Percentiles rank a stretch among this genome's conserved stretches.
These are phyloP conservation scores for Rhyacophila evoluta DNA, from an alignment of 2,888 invertebrate genomes.

Conservation along the genomic window DNA sequence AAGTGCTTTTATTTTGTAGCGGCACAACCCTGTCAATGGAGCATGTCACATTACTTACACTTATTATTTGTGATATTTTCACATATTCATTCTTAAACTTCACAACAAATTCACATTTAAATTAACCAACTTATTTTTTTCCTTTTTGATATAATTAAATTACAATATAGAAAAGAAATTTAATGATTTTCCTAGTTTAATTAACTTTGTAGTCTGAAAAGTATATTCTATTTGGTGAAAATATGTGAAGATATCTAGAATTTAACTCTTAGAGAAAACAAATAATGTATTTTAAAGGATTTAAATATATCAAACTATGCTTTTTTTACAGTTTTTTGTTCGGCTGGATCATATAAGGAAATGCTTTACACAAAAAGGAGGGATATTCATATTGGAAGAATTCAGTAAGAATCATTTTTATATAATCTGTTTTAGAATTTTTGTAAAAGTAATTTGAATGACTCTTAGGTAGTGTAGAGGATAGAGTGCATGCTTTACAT, in stretches of 20 bases:
- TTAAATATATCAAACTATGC: not conserved
- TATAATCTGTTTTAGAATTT: too few species aligned
- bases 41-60: slow-evolving; percentile 25
- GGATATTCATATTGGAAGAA: slow-evolving; percentile 99
- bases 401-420: slow-evolving; percentile 98
- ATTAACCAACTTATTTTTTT: too few species aligned
- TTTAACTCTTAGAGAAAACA: not conserved
- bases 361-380: slow-evolving; percentile 99
- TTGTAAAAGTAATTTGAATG: too few species aligned
- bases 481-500: too few species aligned
- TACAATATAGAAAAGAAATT: too few species aligned
- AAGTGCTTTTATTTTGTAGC: slow-evolving; percentile 26
- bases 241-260: not conserved
- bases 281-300: not conserved
- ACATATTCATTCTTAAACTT: too few species aligned
- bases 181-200: too few species aligned
- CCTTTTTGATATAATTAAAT: too few species aligned
- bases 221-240: too few species aligned
- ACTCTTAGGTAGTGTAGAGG: too few species aligned
- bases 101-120: too few species aligned
- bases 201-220: too few species aligned
- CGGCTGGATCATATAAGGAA: slow-evolving; percentile 98
- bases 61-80: slow-evolving; percentile 23
- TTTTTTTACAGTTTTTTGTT: slow-evolving; percentile 96
- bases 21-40: slow-evolving; percentile 26